Percentiles rank a stretch among this genome's conserved stretches.
Conservation (phyloP, 1,140 invertebrate species). For the Euschistus heros region DNA sequence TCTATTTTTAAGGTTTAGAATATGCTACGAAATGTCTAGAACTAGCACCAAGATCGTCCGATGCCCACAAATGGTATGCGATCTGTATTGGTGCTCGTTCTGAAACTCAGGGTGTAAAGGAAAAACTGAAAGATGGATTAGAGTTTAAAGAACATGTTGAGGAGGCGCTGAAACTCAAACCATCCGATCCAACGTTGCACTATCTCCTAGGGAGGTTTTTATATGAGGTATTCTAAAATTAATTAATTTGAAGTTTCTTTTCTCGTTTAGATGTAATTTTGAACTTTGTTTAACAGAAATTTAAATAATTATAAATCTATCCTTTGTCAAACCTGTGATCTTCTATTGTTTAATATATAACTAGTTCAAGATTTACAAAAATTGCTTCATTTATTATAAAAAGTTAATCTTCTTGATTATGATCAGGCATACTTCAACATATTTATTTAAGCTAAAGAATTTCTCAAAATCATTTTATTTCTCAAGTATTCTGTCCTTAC, state of each 20-base stretch:
- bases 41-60: constrained; percentile 41
- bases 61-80: constrained; percentile 71
- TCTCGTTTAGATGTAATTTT: too few relatives aligned
- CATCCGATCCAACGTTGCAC: constrained; percentile 52
- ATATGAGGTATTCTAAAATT: constrained; percentile 45
- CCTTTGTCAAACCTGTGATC: too few relatives aligned
- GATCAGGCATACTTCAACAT: too few relatives aligned
- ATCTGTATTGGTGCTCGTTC: constrained; percentile 54
- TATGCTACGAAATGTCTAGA: constrained; percentile 48
- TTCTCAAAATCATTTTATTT: too few relatives aligned
- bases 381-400: too few relatives aligned
- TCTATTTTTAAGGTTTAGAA: constrained; percentile 39
- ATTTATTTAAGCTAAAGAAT: too few relatives aligned
- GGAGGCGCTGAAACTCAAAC: constrained; percentile 51
- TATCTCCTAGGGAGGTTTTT: constrained; percentile 58
- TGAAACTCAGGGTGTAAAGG: constrained; percentile 48
- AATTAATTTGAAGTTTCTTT: not conserved
- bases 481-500: too few relatives aligned
- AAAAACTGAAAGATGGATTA: constrained; percentile 57
- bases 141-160: constrained; percentile 62
- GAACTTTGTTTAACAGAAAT: not conserved
- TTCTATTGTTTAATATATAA: too few relatives aligned
- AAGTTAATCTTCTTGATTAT: too few relatives aligned
- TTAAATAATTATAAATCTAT: not conserved
- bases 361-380: too few relatives aligned